Percentiles rank a stretch among this genome's conserved stretches.
These are phyloP conservation scores for Pelecanoides urinatrix DNA, from an alignment of 2,113 vertebrate genomes.

Conservation along the genomic window DNA sequence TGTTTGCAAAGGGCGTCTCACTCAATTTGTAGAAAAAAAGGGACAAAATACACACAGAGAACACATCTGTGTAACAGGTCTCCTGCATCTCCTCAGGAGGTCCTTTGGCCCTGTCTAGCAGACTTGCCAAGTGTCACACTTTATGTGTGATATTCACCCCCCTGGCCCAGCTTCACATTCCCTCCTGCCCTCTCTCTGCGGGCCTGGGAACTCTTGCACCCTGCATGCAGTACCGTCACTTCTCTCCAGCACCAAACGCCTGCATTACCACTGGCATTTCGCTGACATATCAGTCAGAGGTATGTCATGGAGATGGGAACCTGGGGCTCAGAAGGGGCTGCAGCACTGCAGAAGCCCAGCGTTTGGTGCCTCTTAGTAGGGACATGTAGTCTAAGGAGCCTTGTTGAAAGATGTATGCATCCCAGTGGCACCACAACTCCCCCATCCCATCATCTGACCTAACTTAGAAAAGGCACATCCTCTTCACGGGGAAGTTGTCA, in stretches of 20 bases:
- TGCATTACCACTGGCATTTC: not conserved
- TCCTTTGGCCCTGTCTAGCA: not conserved
- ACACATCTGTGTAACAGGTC: not conserved
- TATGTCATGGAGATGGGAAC: rapidly evolving
- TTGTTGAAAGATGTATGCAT: not conserved
- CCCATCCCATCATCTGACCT: not conserved
- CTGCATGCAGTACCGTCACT: rapidly evolving
- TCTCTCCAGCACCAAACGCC: not conserved
- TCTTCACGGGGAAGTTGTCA: not conserved
- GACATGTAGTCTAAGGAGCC: not conserved
- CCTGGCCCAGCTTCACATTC: not conserved
- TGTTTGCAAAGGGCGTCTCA: not conserved
- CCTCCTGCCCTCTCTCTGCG: not conserved
- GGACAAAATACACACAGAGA: not conserved
- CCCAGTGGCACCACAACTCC: rapidly evolving
- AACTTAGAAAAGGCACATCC: not conserved
- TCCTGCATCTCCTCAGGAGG: not conserved
- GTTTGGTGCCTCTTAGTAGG: not conserved
- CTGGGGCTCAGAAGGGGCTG: not conserved
- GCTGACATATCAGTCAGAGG: not conserved
- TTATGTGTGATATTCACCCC: not conserved
- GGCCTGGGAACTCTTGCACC: not conserved
- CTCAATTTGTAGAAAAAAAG: not conserved
- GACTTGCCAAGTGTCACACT: not conserved
- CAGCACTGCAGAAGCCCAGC: not conserved